Base-by-base conservation (phyloP, 37 sponge, comb jelly and placozoan species). In the Axinella damicornis region DNA sequence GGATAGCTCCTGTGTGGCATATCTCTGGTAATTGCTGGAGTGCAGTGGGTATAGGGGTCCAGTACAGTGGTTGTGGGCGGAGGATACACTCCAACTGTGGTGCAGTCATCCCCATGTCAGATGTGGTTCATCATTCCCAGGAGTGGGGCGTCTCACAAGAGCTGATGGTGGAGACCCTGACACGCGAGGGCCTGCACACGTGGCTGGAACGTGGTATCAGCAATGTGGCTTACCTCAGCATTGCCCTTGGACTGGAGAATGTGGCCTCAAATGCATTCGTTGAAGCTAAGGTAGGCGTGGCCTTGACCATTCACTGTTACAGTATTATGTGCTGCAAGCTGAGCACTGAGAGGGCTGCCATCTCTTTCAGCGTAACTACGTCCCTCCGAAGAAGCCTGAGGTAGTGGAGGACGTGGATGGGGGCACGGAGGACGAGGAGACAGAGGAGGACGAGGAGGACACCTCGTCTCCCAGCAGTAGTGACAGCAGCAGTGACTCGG, bases 201-300 rank as follows among this genome's bases (percentile, higher is more conserved):
- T 91, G 91, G 91, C 72, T 91, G 52, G 86, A 85, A 65, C 80
- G 81, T 71, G 94, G 94, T 38, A 85, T 93, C 57, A 76, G 73
- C 34, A 93, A 93, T 59, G 90, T 93, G 40, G 94, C 90, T 9
- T 85, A 55, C 46, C 52, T 93, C 75, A 77, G 82, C 52, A 22
- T 93, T 30, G 89, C 82, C 5, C 73, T 88, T 16, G 94, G 90
- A 2, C 54, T 93, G 22, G 82, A 76, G 55, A 93, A 89, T 32
- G 57, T 31, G 21, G 87, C 77, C 13, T 82, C 90, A 11, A 78
- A 39, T 13, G 62, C 74, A 34, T 93, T 93, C 72, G 33, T 83
- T 14, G 87, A 93, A 54, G 90, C 90, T 14, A 93, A 93, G 79
- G 87, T 89, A 46, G 6, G 46, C n/a, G 46, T 46, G 46, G 9